Evolutionary conservation across 2,797 vertebrate genomes (phyloP).

Genomic region (Dromococcyx pavoninus): DNA sequence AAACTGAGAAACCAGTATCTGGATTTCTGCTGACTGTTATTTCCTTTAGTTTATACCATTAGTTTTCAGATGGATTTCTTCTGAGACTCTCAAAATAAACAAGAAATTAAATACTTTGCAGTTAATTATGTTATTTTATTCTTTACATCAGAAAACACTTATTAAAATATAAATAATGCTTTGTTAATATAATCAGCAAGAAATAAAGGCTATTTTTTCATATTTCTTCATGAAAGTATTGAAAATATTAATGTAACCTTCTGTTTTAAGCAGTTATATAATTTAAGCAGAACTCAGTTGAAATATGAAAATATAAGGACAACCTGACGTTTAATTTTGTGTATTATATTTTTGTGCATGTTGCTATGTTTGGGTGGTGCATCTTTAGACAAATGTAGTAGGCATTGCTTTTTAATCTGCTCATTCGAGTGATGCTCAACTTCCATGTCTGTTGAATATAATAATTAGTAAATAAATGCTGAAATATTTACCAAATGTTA

Average conservation of each 20-base stretch:
- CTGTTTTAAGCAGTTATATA: neutral
- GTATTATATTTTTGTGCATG: neutral
- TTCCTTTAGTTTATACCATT: neutral
- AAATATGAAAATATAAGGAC: neutral
- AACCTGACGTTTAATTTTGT: neutral
- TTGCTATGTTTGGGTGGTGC: neutral
- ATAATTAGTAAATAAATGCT: neutral
- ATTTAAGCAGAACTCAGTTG: neutral
- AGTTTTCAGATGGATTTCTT: neutral
- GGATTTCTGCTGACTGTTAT: neutral
- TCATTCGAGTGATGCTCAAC: neutral
- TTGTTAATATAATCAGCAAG: neutral
- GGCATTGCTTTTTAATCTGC: neutral
- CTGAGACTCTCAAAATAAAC: neutral
- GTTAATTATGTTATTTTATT: neutral
- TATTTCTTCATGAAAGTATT: neutral
- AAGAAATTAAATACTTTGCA: neutral
- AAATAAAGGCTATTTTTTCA: neutral
- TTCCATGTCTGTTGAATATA: neutral
- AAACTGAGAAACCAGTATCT: neutral
- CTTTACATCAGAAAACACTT: neutral
- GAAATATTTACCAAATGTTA: neutral
- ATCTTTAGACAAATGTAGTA: neutral
- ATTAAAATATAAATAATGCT: neutral
- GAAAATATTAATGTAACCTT: neutral